A percentile compares a stretch with the other conserved stretches of the same genome.
Conservation (phyloP, 2,797 vertebrate species). For the Acanthurus lineatus region DNA sequence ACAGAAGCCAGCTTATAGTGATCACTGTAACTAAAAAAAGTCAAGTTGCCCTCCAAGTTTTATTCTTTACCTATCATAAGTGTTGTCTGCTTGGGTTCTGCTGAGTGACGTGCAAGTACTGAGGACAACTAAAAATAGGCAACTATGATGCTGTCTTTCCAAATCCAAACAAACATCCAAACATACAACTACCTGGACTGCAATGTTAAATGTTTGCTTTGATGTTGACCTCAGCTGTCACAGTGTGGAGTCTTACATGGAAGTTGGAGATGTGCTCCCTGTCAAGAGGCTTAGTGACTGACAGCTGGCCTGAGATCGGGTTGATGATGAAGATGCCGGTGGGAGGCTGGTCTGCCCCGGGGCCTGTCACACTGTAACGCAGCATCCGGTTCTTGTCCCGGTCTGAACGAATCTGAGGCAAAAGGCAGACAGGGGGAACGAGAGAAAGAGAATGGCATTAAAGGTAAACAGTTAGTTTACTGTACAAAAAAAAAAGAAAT, state of each 20-base stretch:
- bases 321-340: slow-evolving; percentile 97
- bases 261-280: slow-evolving; percentile 95
- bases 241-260: slow-evolving; percentile 87
- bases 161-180: neutral
- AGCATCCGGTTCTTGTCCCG: slow-evolving; percentile 94
- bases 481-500: neutral
- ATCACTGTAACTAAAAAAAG: neutral
- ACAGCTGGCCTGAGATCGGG: slow-evolving; percentile 95
- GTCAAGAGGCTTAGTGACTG: slow-evolving; percentile 96
- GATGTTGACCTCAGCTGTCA: neutral
- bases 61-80: neutral
- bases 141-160: too few species aligned
- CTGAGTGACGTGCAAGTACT: too few species aligned
- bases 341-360: slow-evolving; percentile 96
- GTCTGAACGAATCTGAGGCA: slow-evolving; percentile 92
- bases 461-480: neutral
- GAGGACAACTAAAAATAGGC: too few species aligned
- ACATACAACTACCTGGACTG: neutral
- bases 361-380: slow-evolving; percentile 96
- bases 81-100: too few species aligned
- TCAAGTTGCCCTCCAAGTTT: neutral
- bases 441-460: neutral
- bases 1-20: neutral
- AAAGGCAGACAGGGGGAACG: neutral
- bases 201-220: neutral